phyloP scores from a whole-genome alignment of 1,140 invertebrate species.

The Brachionus calyciflorus region DNA sequence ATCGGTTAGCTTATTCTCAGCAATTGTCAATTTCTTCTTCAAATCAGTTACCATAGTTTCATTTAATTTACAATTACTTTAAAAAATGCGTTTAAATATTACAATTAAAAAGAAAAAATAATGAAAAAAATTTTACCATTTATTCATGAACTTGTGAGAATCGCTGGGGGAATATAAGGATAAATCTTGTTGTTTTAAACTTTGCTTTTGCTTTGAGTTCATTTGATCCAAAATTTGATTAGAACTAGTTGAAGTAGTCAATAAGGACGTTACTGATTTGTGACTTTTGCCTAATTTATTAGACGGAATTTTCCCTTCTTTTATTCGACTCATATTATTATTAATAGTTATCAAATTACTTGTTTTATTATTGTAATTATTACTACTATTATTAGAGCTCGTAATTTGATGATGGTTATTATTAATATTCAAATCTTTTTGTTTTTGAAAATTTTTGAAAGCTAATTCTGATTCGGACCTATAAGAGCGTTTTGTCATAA shows the following conservation, averaged over 20 bases:
- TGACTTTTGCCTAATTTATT: slow-evolving; percentile 12
- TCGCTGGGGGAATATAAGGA: neutral
- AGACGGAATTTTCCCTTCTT: neutral
- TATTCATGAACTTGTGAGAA: slow-evolving; percentile 4
- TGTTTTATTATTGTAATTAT: neutral
- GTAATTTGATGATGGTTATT: neutral
- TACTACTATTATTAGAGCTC: too few relatives aligned
- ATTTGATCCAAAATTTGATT: slow-evolving; percentile 37
- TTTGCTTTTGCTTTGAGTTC: slow-evolving; percentile 2
- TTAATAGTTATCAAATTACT: slow-evolving; percentile 27
- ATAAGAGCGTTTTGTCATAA: slow-evolving; percentile 42
- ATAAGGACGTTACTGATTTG: slow-evolving; percentile 39
- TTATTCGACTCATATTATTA: slow-evolving; percentile 17
- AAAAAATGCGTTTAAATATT: neutral
- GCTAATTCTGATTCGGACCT: slow-evolving; percentile 39
- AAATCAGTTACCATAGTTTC: slow-evolving; percentile 72
- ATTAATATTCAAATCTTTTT: slow-evolving; percentile 31
- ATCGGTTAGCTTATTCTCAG: slow-evolving; percentile 91
- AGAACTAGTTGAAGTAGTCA: slow-evolving; percentile 26
- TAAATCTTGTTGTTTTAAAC: neutral
- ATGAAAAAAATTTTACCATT: neutral
- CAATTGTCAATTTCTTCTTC: slow-evolving; percentile 85
- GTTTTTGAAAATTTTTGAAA: slow-evolving; percentile 44
- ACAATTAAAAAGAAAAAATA: neutral
- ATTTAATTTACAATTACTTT: slow-evolving; percentile 48